Conservation (phyloP, 2,797 vertebrate species). For the Amniataba percoides region DNA sequence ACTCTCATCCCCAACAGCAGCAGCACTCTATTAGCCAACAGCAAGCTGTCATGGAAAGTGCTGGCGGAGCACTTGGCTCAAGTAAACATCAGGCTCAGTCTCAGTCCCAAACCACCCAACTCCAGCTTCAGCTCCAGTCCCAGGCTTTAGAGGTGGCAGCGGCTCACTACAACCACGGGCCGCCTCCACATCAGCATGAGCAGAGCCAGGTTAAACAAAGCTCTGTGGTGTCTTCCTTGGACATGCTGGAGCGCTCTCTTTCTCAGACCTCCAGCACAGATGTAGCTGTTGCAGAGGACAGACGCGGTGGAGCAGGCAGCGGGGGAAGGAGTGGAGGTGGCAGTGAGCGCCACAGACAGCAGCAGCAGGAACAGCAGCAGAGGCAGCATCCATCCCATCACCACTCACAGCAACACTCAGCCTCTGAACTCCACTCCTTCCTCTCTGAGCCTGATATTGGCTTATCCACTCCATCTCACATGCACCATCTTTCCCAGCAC, state of each 20-base stretch:
- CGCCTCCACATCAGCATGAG: slow-evolving; percentile 82
- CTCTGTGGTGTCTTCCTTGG: slow-evolving; percentile 85
- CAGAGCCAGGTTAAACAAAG: slow-evolving; percentile 86
- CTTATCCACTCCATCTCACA: slow-evolving; percentile 81
- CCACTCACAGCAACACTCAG: slow-evolving; percentile 81
- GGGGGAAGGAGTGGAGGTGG: slow-evolving; percentile 73
- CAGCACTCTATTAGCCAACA: slow-evolving; percentile 88
- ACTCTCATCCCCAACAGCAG: slow-evolving; percentile 74
- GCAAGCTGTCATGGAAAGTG: slow-evolving; percentile 88
- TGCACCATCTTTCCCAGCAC: slow-evolving; percentile 86
- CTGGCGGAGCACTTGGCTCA: slow-evolving; percentile 81
- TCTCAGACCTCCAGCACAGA: slow-evolving; percentile 84
- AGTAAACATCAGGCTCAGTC: slow-evolving; percentile 81
- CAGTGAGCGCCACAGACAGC: slow-evolving; percentile 80
- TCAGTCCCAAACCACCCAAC: slow-evolving; percentile 88
- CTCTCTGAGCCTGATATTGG: slow-evolving; percentile 86
- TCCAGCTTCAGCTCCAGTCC: slow-evolving; percentile 90
- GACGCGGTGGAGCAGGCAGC: slow-evolving; percentile 74
- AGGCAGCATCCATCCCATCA: slow-evolving; percentile 82
- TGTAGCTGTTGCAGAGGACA: slow-evolving; percentile 79
- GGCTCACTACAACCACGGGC: slow-evolving; percentile 85
- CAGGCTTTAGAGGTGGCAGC: slow-evolving; percentile 89
- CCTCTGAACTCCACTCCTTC: slow-evolving; percentile 86
- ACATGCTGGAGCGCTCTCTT: slow-evolving; percentile 88
- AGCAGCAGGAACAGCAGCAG: slow-evolving; percentile 74